Evolutionary conservation across 35 echinoderm and acorn worm genomes (phyloP), one percentile per base, ranked within the genome.

Genomic region (Apostichopus californicus): DNA sequence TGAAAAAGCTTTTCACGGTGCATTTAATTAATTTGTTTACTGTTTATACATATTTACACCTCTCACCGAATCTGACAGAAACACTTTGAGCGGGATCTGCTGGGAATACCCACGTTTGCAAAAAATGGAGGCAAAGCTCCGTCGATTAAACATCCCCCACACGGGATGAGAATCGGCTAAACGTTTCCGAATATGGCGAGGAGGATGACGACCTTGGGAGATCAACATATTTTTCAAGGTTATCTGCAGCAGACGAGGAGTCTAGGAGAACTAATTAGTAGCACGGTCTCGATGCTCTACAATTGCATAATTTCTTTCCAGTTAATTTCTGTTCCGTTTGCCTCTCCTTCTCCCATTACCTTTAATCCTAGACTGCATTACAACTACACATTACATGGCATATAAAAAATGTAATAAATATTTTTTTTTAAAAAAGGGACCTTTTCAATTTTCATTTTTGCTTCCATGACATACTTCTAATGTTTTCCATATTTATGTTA

Each of bases 161-260:
- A 75, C 26, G 26, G 17, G 71, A 75, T 18, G 13, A 18, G 71
- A 75, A 20, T 75, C 20, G 1, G 11, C 6, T 75, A 75, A 75
- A 75, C 17, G 71, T 75, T 75, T 75, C 20, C n/a, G 71, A 75
- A 75, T 7, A 75, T 7, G 14, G 7, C 12, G 5, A 0, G 57
- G 58, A 61, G 81, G 81, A 59, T 85, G 81, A 85, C 22, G 81
- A 85, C 81, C 81, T 85, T 85, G 14, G 55, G 5, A 59, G 55
- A 75, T 75, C 6, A 18, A 85, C 57, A 58, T 54, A 9, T 6
- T 85, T 85, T 58, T 59, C 81, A 85, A 85, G 81, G 81, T 60
- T 85, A 85, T 60, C 23, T 5, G 5, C 20, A 85, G 55, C 55
- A 85, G 81, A 60, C 81, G 7, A 9, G 7, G 56, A 85, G 81